A percentile compares a stretch with the other conserved stretches of the same genome.
Evolutionary conservation across 1,140 invertebrate species (phyloP).

Genomic region (Trichonephila clavata): DNA sequence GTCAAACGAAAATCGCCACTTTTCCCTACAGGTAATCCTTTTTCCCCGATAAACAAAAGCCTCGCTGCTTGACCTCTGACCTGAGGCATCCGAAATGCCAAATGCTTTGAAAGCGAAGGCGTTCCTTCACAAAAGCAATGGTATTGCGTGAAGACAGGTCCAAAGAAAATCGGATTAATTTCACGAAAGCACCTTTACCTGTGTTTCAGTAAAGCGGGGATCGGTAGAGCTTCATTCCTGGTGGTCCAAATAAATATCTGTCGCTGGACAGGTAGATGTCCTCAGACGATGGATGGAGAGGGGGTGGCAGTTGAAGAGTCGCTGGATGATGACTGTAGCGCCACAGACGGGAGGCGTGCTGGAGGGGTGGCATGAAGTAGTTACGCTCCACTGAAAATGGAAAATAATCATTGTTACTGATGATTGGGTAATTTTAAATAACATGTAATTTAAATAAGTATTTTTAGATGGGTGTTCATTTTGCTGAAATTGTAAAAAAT

Average conservation of each 20-base stretch:
- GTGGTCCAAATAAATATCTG: slow-evolving; percentile 64
- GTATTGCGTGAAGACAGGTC: not conserved
- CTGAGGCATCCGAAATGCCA: not conserved
- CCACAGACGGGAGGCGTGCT: slow-evolving; percentile 64
- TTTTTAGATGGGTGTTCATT: too few species aligned
- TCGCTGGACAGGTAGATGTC: slow-evolving; percentile 70
- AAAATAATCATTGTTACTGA: not conserved
- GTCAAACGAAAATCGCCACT: not conserved
- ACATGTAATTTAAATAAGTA: too few species aligned
- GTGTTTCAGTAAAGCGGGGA: slow-evolving; percentile 69
- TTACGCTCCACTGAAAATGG: slow-evolving; percentile 60
- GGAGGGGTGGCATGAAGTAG: slow-evolving; percentile 67
- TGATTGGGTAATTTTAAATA: too few species aligned
- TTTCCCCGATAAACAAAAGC: not conserved
- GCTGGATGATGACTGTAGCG: slow-evolving; percentile 69
- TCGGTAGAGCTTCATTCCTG: slow-evolving; percentile 72
- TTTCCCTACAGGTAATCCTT: not conserved
- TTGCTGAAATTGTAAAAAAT: too few species aligned
- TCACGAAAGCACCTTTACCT: not conserved
- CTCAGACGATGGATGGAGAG: slow-evolving; percentile 65
- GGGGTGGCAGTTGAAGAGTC: slow-evolving; percentile 57
- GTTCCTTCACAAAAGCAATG: not conserved
- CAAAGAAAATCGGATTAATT: not conserved
- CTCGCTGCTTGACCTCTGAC: not conserved
- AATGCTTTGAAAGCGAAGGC: not conserved